Evolutionary conservation across 2,797 vertebrate species (phyloP), one percentile per base, ranked within the genome.

Genomic region (Gouania willdenowi): DNA sequence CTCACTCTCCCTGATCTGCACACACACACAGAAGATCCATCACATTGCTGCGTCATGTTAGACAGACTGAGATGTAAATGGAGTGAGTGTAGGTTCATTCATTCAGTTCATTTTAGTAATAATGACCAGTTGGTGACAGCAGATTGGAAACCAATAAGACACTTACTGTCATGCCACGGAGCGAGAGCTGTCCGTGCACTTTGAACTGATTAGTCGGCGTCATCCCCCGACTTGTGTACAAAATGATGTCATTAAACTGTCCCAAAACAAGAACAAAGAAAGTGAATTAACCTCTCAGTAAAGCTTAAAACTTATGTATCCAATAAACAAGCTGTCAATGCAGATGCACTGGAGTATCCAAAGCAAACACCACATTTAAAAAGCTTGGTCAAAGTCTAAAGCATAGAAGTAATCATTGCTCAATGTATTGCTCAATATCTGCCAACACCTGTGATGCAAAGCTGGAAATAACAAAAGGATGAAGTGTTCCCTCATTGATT

Each of bases 171-270:
- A 99, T 93, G 79, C 92, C 93, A 1, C 88, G 89, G 9, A 99
- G 88, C 0, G 86, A 88, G 50, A 99, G 89, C 62, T 97, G 94
- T 7, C 93, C 94, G 0, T 99, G 94, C 41, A 98, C 88, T 87
- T 94, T 97, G 75, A 99, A 99, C 72, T 98, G 95, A 81, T 98
- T 99, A 4, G 92, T 91, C 6, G 90, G 71, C 0, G 91, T 96
- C 82, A 98, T 92, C 40, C 95, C 95, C 73, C 94, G 89, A 77
- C 94, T 95, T 1, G 94, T 97, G 79, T 98, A 98, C 71, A 99
- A 45, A 60, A 99, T 77, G 24, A 93, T 79, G 8, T 98, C 97
- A 1, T 87, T 98, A 79, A 99, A 99, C 97, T 99, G 42, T 41
- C 8, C n/a, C n/a, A n/a, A n/a, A n/a, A n/a, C n/a, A n/a, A n/a